Evolutionary conservation across 2,888 invertebrate species (phyloP).

Genomic region (Tinea semifulvella): DNA sequence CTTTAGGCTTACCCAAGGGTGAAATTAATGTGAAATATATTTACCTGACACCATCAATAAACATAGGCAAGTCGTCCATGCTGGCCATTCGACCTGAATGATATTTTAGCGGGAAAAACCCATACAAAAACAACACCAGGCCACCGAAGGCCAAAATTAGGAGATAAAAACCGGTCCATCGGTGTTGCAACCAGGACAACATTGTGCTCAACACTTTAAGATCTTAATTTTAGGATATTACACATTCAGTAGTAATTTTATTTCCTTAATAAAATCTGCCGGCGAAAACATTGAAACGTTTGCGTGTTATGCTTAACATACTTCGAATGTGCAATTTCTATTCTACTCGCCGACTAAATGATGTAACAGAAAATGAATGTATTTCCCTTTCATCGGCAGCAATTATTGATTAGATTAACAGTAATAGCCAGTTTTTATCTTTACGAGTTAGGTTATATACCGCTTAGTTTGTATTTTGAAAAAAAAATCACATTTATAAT

Average conservation of each 20-base stretch:
- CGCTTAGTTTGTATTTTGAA: background rate
- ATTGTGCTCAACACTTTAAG: slow-evolving; percentile 24
- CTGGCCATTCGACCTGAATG: slow-evolving; percentile 56
- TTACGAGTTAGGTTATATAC: background rate
- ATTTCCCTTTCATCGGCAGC: slow-evolving; percentile 3
- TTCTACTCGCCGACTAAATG: background rate
- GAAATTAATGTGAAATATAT: too few relatives aligned
- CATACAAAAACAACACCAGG: slow-evolving; percentile 63
- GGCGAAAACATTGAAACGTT: background rate
- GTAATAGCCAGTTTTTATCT: background rate
- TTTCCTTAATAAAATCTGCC: background rate
- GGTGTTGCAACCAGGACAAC: slow-evolving; percentile 47
- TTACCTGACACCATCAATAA: slow-evolving; percentile 62
- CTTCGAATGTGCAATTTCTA: slow-evolving; percentile 7
- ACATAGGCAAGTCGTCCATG: slow-evolving; percentile 61
- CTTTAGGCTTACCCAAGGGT: too few relatives aligned
- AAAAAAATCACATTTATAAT: too few relatives aligned
- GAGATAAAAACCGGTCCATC: slow-evolving; percentile 53
- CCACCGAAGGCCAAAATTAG: slow-evolving; percentile 41
- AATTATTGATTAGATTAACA: slow-evolving; percentile 9
- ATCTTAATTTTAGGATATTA: background rate
- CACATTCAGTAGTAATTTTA: background rate
- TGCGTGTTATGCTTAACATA: slow-evolving; percentile 7
- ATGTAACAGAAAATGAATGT: slow-evolving; percentile 7
- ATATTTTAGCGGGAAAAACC: slow-evolving; percentile 69